Conservation (phyloP, 2,888 invertebrate genomes). For the Prenolepis imparis region DNA sequence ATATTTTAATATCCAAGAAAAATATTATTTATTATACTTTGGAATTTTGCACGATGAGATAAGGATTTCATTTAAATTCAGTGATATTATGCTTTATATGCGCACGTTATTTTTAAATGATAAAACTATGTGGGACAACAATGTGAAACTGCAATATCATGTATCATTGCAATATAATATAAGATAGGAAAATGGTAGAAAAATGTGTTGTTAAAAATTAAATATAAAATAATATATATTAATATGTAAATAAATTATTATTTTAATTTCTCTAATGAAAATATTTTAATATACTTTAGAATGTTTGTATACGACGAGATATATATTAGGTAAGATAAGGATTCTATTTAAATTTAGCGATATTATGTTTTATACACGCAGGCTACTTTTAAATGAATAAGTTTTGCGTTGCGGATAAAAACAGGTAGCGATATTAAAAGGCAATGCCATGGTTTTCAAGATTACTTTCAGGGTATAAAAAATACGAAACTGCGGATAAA, state of each 20-base stretch:
- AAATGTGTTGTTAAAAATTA: not conserved
- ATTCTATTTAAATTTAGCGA: constrained; percentile 4
- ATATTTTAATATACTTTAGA: not conserved
- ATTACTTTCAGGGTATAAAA: not conserved
- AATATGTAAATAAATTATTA: not conserved
- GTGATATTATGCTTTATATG: not conserved
- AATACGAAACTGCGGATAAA: constrained; percentile 43
- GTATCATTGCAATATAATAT: not conserved
- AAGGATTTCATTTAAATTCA: constrained; percentile 14
- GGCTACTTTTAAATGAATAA: not conserved
- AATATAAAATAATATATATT: not conserved
- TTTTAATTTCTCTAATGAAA: not conserved
- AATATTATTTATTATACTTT: not conserved
- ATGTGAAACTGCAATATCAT: constrained; percentile 6
- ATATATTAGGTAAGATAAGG: not conserved
- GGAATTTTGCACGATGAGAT: not conserved
- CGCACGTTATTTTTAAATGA: not conserved
- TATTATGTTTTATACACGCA: not conserved
- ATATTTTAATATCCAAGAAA: not conserved
- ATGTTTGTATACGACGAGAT: not conserved
- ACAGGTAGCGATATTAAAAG: constrained; percentile 53
- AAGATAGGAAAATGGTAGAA: not conserved
- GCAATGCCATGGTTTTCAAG: constrained; percentile 41
- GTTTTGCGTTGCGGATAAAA: not conserved
- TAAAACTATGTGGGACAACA: constrained; percentile 33